A percentile compares a stretch with the other conserved stretches of the same genome.
phyloP scores from a whole-genome alignment of 2,888 invertebrate genomes.

The Pandemis corylana region DNA sequence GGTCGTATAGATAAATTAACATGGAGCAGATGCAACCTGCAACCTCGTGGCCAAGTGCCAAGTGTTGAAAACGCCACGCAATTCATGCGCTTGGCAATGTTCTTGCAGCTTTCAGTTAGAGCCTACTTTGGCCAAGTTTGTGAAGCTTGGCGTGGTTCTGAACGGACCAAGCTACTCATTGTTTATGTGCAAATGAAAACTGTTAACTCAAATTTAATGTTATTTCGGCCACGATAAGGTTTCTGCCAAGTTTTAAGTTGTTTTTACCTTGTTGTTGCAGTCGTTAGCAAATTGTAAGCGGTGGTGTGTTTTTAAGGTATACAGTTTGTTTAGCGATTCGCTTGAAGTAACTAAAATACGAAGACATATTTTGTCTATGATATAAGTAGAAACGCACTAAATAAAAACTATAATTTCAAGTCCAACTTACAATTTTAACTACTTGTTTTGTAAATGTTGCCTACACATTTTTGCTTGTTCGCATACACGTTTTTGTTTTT shows the following conservation, averaged over 20 bases:
- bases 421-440: too few relatives aligned
- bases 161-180: constrained; percentile 24
- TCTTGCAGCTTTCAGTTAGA: not conserved
- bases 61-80: constrained; percentile 5
- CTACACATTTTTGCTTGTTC: not conserved
- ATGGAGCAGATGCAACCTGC: constrained; percentile 16
- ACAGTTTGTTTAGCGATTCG: not conserved
- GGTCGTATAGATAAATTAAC: constrained; percentile 11
- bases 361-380: too few relatives aligned
- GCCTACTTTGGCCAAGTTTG: not conserved
- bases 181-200: constrained; percentile 40
- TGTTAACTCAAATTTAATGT: constrained; percentile 41
- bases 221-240: constrained; percentile 34
- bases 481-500: too few relatives aligned
- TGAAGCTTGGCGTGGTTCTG: not conserved
- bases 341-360: not conserved
- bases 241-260: constrained; percentile 35
- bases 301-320: not conserved
- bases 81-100: not conserved
- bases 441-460: not conserved
- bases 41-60: constrained; percentile 12
- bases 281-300: not conserved
- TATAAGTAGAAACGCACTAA: too few relatives aligned
- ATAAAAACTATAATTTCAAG: too few relatives aligned
- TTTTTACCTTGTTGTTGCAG: constrained; percentile 13